Conservation (phyloP, 2,888 invertebrate species). For the Caenorhabditis auriculariae region DNA sequence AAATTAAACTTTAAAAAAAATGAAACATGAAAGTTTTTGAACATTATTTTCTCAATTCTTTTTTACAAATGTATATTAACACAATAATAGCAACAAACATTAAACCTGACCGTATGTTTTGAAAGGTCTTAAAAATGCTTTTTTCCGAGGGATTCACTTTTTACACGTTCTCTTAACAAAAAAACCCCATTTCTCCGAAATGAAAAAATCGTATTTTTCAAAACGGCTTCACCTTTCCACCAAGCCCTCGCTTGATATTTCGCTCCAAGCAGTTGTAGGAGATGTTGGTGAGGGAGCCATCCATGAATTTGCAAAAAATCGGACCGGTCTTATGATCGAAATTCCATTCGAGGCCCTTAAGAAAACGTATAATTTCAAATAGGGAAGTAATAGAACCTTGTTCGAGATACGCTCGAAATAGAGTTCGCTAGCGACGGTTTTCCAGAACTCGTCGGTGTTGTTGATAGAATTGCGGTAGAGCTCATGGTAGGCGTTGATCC, state of each 20-base stretch:
- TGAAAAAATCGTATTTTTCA: neutral
- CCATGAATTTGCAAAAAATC: constrained; percentile 90
- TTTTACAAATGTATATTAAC: no score
- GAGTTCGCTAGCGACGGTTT: constrained; percentile 85
- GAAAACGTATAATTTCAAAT: constrained; percentile 5
- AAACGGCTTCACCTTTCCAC: constrained; percentile 87
- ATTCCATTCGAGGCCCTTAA: constrained; percentile 84
- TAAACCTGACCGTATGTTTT: constrained; percentile 4
- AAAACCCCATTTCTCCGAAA: neutral
- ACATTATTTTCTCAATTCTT: no score
- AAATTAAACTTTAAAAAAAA: no score
- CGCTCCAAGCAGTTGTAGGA: constrained; percentile 92
- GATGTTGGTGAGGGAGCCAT: constrained; percentile 82
- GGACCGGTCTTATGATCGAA: constrained; percentile 86
- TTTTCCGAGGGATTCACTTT: neutral
- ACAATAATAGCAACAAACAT: neutral
- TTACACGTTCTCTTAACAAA: neutral
- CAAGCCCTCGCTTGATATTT: constrained; percentile 83
- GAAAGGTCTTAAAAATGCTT: constrained; percentile 1
- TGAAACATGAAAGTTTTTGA: no score
- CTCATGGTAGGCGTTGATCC: constrained; percentile 54
- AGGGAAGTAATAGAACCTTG: constrained; percentile 1
- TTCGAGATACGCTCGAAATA: constrained; percentile 75
- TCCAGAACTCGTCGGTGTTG: constrained; percentile 89
- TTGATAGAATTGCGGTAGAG: constrained; percentile 74